Percentiles rank a stretch among this genome's conserved stretches.
Evolutionary conservation across 2,888 invertebrate species (phyloP).

Genomic region (Drosophila pegasa): DNA sequence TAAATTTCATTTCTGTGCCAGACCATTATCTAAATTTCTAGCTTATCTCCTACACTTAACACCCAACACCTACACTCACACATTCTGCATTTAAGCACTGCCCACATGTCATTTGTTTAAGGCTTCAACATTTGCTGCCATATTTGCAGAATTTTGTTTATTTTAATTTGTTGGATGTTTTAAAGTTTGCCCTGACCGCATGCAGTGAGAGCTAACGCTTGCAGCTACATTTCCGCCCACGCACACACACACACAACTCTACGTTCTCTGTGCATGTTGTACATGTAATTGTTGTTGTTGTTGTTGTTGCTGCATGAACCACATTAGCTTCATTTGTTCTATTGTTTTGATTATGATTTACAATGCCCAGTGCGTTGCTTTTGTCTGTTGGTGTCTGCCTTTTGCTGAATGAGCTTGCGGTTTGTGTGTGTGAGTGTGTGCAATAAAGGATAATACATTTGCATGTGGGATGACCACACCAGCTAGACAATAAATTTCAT

Average conservation of each 20-base stretch:
- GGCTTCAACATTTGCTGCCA: background rate
- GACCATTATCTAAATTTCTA: background rate
- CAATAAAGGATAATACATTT: slow-evolving; percentile 56
- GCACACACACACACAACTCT: background rate
- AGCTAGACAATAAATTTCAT: slow-evolving; percentile 71
- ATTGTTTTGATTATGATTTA: slow-evolving; percentile 83
- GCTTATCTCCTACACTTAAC: background rate
- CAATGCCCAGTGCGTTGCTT: slow-evolving; percentile 77
- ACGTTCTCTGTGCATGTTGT: background rate
- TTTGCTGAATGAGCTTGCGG: slow-evolving; percentile 66
- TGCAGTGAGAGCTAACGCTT: slow-evolving; percentile 17
- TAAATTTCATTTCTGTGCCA: background rate
- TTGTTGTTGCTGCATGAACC: slow-evolving; percentile 52
- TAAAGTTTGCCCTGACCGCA: slow-evolving; percentile 42
- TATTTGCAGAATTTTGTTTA: slow-evolving; percentile 10
- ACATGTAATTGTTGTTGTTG: slow-evolving; percentile 16
- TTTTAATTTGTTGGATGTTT: slow-evolving; percentile 40
- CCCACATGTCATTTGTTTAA: background rate
- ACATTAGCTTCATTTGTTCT: slow-evolving; percentile 81
- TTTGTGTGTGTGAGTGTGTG: slow-evolving; percentile 25
- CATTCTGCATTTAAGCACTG: background rate
- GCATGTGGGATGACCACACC: slow-evolving; percentile 46
- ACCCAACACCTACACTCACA: slow-evolving; percentile 5
- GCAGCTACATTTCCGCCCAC: slow-evolving; percentile 9
- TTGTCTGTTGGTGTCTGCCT: slow-evolving; percentile 57